A percentile compares a stretch with the other conserved stretches of the same genome.
Conservation (phyloP, 2,888 invertebrate genomes). For the Campoplex capitator region DNA sequence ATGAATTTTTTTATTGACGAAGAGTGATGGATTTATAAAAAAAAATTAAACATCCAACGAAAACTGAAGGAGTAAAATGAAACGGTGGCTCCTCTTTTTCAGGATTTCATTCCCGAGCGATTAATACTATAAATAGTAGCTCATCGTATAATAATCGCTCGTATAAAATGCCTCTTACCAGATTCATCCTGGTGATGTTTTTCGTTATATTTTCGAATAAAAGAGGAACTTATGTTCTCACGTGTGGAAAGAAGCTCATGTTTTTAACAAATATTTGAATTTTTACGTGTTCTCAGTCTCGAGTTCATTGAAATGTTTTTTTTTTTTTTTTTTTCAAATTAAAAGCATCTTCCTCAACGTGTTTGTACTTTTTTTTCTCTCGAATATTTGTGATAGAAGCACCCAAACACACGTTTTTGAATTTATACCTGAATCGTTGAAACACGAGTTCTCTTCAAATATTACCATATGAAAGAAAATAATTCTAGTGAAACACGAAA, state of each 20-base stretch:
- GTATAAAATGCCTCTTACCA: too few species aligned
- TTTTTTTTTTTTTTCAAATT: too few species aligned
- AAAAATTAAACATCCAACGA: background rate
- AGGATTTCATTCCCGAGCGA: too few species aligned
- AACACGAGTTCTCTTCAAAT: background rate
- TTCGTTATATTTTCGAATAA: background rate
- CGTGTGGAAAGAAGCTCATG: background rate
- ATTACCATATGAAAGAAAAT: conserved; percentile 5
- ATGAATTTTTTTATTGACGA: too few species aligned
- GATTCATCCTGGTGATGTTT: background rate
- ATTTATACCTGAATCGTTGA: background rate
- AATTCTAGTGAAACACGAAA: background rate
- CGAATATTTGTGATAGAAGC: background rate
- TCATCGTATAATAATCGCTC: background rate
- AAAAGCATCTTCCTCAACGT: too few species aligned
- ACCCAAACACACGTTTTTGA: background rate
- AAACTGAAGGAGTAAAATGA: background rate
- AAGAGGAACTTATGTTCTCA: background rate
- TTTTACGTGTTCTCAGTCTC: too few species aligned
- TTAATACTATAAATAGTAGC: background rate
- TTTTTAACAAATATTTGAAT: background rate
- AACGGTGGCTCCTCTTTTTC: too few species aligned
- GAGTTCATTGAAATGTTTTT: too few species aligned
- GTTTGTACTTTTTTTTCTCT: background rate
- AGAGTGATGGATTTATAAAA: too few species aligned